phyloP scores from a whole-genome alignment of 2,113 vertebrate species.

The Sialia sialis region DNA sequence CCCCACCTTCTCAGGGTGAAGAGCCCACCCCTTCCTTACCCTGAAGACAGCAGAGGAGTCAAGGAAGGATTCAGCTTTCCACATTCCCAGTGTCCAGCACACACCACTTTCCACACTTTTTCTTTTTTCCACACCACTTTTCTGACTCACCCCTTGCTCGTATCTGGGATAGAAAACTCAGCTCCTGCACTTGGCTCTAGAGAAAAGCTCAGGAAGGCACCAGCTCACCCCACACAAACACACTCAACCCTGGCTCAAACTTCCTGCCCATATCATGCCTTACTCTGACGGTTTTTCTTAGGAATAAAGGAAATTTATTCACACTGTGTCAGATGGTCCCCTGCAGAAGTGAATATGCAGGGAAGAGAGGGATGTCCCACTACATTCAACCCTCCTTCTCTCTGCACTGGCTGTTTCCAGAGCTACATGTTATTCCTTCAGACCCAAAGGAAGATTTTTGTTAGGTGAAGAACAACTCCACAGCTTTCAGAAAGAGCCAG shows the following conservation, averaged over 20 bases:
- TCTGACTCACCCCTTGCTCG: not conserved
- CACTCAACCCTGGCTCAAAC: not conserved
- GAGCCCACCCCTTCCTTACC: not conserved
- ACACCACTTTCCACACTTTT: not conserved
- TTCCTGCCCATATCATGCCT: not conserved
- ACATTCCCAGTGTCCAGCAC: rapidly evolving
- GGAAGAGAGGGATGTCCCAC: not conserved
- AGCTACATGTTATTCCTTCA: rapidly evolving
- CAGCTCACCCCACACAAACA: not conserved
- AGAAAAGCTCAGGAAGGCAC: not conserved
- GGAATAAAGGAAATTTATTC: not conserved
- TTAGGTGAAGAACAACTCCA: not conserved
- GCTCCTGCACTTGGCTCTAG: not conserved
- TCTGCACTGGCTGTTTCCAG: not conserved
- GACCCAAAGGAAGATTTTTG: not conserved
- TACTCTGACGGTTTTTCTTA: not conserved
- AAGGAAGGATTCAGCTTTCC: not conserved
- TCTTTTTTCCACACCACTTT: no score
- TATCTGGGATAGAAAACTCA: not conserved
- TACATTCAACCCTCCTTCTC: not conserved
- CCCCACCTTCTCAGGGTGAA: not conserved
- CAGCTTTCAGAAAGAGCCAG: not conserved
- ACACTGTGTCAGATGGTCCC: not conserved
- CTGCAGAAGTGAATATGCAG: not conserved
- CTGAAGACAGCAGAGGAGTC: not conserved